Base-by-base conservation (phyloP, 1,140 invertebrate species). In the Olivierus martensii region DNA sequence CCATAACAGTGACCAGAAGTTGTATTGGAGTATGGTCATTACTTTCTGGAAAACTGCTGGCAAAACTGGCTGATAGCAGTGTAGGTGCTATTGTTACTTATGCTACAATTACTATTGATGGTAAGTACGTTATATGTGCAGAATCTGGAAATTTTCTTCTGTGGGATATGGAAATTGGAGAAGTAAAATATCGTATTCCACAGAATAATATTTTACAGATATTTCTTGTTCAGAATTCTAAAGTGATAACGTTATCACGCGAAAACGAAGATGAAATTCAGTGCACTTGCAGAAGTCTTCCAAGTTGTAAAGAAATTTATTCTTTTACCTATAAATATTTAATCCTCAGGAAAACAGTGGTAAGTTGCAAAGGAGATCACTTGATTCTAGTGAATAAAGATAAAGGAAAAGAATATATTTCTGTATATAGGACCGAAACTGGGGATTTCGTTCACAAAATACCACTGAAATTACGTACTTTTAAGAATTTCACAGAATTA, bases 21-120 rank as follows among this genome's bases (percentile, higher is more conserved):
- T 93, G 88, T 64, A 83, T 96, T 47, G 93, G 92, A 6, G 79
- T 97, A 11, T 98, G 93, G 93, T 84, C 94, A 66, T 75, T 94
- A n/a, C 75, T 81, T 53, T 81, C 80, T 1, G 91, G 90, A 1
- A 81, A 81, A 63, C 71, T 95, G 10, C 71, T 85, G 44, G 77
- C 84, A 5, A 87, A 89, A 66, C 71, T 97, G 17, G 88, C 90
- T 0, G 90, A 94, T 61, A 90, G 84, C 63, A 85, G 88, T 0
- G 74, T 94, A 4, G 91, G 91, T 1, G 89, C 92, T 7, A 96
- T 97, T 62, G 87, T 97, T 0, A 95, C 91, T 0, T 87, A 94
- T 61, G 87, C 88, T 0, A 73, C 82, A 36, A 85, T 96, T 22
- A 94, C 90, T 0, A 79, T 79, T 0, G 79, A 84, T 66, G 89